phyloP scores from a whole-genome alignment of 2,888 invertebrate genomes.

The Aporophyla lueneburgensis region DNA sequence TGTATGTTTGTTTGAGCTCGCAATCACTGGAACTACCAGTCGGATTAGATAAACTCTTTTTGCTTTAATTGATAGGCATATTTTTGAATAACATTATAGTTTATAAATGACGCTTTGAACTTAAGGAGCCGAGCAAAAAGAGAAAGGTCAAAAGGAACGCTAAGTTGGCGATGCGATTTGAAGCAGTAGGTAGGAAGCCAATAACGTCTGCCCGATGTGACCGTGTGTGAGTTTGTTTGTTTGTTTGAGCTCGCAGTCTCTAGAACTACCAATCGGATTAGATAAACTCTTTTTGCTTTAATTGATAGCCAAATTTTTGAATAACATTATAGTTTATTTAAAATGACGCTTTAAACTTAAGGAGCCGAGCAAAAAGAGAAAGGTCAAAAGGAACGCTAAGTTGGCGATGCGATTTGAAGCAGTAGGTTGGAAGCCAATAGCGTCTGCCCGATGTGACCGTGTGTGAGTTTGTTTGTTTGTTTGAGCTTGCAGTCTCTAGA shows the following conservation, averaged over 20 bases:
- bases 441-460: background rate
- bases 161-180: too few species aligned
- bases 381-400: background rate
- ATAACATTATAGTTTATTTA: background rate
- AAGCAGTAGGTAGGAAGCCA: background rate
- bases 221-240: too few species aligned
- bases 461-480: background rate
- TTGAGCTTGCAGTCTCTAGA: background rate
- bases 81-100: background rate
- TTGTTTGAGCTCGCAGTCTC: background rate
- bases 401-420: too few species aligned
- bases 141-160: background rate
- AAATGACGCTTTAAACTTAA: background rate
- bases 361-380: background rate
- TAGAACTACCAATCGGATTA: background rate
- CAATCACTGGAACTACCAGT: background rate
- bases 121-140: background rate
- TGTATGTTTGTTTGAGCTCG: background rate
- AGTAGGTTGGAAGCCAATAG: background rate
- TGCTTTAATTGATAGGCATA: background rate
- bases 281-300: background rate
- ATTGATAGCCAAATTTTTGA: background rate
- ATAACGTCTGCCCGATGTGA: background rate
- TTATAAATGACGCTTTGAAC: background rate
- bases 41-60: too few species aligned